These are phyloP conservation scores for Agrotis ipsilon DNA, from an alignment of 2,888 invertebrate genomes.

Conservation along the genomic window DNA sequence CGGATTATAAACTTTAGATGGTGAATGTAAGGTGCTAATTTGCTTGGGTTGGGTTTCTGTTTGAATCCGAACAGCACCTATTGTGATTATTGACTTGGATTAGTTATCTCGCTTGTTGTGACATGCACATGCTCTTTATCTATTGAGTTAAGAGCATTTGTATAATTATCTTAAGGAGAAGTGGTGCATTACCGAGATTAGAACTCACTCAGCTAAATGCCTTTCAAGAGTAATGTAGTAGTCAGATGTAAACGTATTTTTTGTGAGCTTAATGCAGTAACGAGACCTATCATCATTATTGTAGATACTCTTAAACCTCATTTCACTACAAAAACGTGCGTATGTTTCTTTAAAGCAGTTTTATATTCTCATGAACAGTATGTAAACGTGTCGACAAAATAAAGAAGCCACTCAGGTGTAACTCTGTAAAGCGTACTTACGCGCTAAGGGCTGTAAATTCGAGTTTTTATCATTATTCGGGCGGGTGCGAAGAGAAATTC, in stretches of 20 bases:
- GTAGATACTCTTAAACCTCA: conserved; percentile 35
- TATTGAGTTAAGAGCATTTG: conserved; percentile 60
- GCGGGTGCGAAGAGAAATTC: conserved; percentile 75
- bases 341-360: conserved; percentile 56
- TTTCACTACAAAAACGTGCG: conserved; percentile 50
- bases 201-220: not conserved
- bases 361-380: conserved; percentile 67
- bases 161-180: conserved; percentile 39
- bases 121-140: conserved; percentile 70
- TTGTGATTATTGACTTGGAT: conserved; percentile 78
- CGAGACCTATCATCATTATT: conserved; percentile 44
- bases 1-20: conserved; percentile 59
- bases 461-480: conserved; percentile 78
- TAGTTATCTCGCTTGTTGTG: conserved; percentile 75
- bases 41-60: conserved; percentile 28
- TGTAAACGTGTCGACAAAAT: conserved; percentile 77
- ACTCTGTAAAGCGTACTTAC: conserved; percentile 78
- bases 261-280: conserved; percentile 13
- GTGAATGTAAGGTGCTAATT: conserved; percentile 58
- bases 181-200: conserved; percentile 5
- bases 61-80: conserved; percentile 67
- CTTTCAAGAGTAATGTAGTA: conserved; percentile 22
- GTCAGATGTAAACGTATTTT: conserved; percentile 17
- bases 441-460: conserved; percentile 75
- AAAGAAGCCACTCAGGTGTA: conserved; percentile 77